Conservation (phyloP, 1,140 invertebrate genomes). For the Drosophila pectinifera region DNA sequence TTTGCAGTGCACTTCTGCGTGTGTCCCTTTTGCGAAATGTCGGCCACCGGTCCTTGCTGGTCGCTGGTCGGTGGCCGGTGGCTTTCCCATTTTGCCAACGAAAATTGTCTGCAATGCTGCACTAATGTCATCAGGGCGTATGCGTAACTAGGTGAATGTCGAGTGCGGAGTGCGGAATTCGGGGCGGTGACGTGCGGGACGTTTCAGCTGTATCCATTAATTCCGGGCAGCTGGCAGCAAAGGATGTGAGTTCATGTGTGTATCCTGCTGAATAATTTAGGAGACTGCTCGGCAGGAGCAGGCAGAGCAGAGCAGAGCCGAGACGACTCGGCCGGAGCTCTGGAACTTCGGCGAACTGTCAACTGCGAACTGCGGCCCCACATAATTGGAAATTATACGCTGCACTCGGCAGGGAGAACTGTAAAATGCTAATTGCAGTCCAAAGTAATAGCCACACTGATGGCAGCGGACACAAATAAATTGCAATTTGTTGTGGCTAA, state of each 20-base stretch:
- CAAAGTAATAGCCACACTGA: constrained; percentile 32
- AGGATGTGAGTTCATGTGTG: constrained; percentile 55
- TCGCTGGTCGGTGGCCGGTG: constrained; percentile 46
- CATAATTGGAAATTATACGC: constrained; percentile 68
- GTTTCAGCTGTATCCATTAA: constrained; percentile 70
- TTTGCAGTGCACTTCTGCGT: constrained; percentile 6
- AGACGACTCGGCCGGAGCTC: constrained; percentile 5
- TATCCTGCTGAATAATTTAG: constrained; percentile 73
- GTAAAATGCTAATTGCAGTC: constrained; percentile 55
- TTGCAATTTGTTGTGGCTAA: constrained; percentile 54
- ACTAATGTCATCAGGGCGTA: constrained; percentile 78
- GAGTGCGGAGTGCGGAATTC: constrained; percentile 1
- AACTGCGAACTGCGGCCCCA: constrained; percentile 46
- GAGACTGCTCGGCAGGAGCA: constrained; percentile 22
- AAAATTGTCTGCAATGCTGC: constrained; percentile 79
- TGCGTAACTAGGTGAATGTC: constrained; percentile 76
- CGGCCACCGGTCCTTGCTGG: constrained; percentile 19
- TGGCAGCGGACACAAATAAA: constrained; percentile 25
- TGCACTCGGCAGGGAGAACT: constrained; percentile 33
- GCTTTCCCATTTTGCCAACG: constrained; percentile 64
- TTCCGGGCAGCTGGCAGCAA: constrained; percentile 58
- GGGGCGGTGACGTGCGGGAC: constrained; percentile 20
- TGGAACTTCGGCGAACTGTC: constrained; percentile 26
- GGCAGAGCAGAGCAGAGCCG: neutral
- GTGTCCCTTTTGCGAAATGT: constrained; percentile 12